phyloP scores from a whole-genome alignment of 2,113 vertebrate genomes.

The Sterna hirundo region DNA sequence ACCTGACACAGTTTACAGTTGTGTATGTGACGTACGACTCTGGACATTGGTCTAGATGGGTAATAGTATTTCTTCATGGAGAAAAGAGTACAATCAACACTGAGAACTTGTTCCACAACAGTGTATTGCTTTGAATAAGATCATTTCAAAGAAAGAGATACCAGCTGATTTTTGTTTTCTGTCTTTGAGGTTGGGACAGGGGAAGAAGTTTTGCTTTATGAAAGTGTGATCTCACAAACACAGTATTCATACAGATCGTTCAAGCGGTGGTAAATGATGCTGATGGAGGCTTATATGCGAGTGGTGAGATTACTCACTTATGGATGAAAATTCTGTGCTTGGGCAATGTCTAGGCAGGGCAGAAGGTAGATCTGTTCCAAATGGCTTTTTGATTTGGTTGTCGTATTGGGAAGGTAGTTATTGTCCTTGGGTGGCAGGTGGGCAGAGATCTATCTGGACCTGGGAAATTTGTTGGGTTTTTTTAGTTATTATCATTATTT shows the following conservation, averaged over 20 bases:
- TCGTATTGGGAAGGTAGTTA: neutral
- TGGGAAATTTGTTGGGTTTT: neutral
- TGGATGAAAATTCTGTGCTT: neutral
- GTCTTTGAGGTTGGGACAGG: neutral
- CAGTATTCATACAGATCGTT: neutral
- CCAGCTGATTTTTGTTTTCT: neutral
- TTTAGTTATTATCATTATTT: neutral
- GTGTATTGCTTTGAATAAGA: neutral
- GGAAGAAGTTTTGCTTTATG: neutral
- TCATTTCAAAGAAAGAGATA: neutral
- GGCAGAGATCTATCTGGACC: neutral
- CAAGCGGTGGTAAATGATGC: fast-evolving
- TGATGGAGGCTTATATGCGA: neutral
- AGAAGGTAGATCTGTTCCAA: neutral
- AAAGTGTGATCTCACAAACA: neutral
- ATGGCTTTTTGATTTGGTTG: neutral
- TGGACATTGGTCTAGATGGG: neutral
- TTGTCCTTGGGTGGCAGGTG: neutral
- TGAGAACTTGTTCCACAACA: neutral
- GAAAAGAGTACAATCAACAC: neutral
- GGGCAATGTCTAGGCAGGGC: neutral
- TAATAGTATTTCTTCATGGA: neutral
- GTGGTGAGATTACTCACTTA: neutral
- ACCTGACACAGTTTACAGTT: neutral
- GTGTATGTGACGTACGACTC: neutral